These are phyloP conservation scores for Papilio protenor DNA, from an alignment of 2,888 invertebrate genomes.

Conservation along the genomic window DNA sequence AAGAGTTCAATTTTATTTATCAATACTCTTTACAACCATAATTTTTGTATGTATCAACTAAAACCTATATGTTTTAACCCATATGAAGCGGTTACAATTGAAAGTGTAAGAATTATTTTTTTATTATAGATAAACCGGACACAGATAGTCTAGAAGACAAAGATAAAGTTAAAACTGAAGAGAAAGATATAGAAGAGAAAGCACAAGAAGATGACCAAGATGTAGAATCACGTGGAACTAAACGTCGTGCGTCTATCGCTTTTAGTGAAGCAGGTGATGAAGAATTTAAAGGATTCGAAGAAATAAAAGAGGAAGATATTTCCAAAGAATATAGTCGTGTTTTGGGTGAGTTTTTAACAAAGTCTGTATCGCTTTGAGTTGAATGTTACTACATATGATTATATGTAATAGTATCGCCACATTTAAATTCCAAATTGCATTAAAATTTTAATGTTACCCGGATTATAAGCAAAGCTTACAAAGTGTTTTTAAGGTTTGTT, in stretches of 20 bases:
- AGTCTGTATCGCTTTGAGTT: neutral
- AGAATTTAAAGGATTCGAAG: conserved; percentile 73
- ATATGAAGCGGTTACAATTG: neutral
- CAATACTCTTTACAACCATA: no score
- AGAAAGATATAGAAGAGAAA: neutral
- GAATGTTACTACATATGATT: no score
- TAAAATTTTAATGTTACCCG: no score
- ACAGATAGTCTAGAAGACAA: conserved; percentile 42
- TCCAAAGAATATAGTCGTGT: conserved; percentile 60
- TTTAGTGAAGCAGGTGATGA: conserved; percentile 67
- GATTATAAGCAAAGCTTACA: no score
- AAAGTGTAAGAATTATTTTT: neutral
- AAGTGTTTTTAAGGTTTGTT: no score
- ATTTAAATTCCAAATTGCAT: no score
- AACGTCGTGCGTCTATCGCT: conserved; percentile 72
- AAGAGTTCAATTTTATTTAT: no score
- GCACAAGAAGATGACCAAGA: conserved; percentile 23
- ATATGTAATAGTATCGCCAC: no score
- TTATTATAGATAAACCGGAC: conserved; percentile 35
- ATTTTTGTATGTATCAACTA: neutral
- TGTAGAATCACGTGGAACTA: conserved; percentile 61
- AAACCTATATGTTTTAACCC: neutral
- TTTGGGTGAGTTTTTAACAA: conserved; percentile 63
- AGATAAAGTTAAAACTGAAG: neutral
- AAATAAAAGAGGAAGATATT: conserved; percentile 57